Conservation (phyloP, 2,888 invertebrate genomes). For the Nomada ruficornis region DNA sequence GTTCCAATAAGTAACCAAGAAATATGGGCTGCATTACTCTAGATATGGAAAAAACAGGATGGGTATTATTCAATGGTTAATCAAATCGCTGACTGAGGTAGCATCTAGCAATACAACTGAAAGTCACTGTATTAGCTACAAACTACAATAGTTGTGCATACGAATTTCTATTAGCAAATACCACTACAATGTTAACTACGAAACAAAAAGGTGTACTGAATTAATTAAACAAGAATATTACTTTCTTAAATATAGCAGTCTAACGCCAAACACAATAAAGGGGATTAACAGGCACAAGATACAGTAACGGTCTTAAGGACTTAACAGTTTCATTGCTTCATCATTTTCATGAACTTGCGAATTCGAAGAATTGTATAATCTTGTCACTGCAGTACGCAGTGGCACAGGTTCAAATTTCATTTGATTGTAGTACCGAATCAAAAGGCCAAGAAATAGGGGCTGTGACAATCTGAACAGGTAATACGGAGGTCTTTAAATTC, state of each 20-base stretch:
- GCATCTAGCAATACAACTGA: no score
- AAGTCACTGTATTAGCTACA: not conserved
- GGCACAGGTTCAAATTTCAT: conserved; percentile 62
- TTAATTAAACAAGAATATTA: not conserved
- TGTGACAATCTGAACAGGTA: conserved; percentile 86
- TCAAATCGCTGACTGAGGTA: no score
- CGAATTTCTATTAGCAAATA: not conserved
- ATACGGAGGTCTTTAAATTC: conserved; percentile 32
- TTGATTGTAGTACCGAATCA: conserved; percentile 87
- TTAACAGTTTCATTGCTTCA: conserved; percentile 74
- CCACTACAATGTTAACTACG: not conserved
- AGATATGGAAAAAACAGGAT: conserved; percentile 68
- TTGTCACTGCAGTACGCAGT: conserved; percentile 48
- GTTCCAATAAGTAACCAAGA: conserved; percentile 87
- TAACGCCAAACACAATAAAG: not conserved
- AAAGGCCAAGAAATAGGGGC: conserved; percentile 87
- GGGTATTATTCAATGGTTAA: conserved; percentile 42
- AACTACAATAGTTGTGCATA: not conserved
- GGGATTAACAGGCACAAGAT: conserved; percentile 24
- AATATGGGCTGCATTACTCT: conserved; percentile 89
- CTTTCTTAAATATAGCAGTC: not conserved
- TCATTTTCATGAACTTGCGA: conserved; percentile 62
- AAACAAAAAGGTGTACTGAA: not conserved
- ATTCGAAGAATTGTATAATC: conserved; percentile 40
- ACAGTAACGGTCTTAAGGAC: conserved; percentile 55